phyloP scores from a whole-genome alignment of 2,888 invertebrate genomes.

The Tromatobia lineatoria region DNA sequence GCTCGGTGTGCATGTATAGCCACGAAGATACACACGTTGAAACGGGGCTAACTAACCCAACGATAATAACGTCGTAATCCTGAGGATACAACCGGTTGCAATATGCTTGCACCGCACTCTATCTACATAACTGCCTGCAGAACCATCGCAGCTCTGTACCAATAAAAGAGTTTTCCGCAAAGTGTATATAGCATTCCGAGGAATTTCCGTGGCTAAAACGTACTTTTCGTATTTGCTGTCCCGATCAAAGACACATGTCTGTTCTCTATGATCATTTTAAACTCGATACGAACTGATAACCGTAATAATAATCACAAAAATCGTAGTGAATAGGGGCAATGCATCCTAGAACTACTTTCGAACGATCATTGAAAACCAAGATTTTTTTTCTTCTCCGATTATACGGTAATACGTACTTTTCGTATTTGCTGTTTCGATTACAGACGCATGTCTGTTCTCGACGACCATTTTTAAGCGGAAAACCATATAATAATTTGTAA shows the following conservation, averaged over 20 bases:
- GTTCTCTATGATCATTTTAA: conserved; percentile 19
- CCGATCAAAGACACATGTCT: conserved; percentile 47
- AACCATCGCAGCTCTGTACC: conserved; percentile 76
- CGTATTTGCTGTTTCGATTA: conserved; percentile 40
- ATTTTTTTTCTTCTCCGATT: neutral
- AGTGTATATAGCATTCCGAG: neutral
- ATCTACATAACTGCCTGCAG: conserved; percentile 82
- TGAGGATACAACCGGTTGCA: conserved; percentile 79
- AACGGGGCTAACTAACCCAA: conserved; percentile 67
- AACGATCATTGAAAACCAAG: neutral
- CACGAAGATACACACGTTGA: conserved; percentile 40
- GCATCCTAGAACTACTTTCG: neutral
- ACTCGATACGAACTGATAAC: conserved; percentile 10
- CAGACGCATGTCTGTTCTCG: conserved; percentile 47
- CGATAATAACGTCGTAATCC: conserved; percentile 81
- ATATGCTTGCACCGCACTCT: conserved; percentile 81
- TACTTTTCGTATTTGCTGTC: conserved; percentile 44
- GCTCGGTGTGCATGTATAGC: conserved; percentile 43
- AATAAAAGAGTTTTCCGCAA: conserved; percentile 76
- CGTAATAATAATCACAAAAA: conserved; percentile 26
- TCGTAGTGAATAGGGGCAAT: conserved; percentile 48
- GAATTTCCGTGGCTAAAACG: neutral
- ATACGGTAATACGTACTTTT: conserved; percentile 2
- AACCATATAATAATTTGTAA: conserved; percentile 24
- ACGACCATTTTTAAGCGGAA: conserved; percentile 22